These are phyloP conservation scores for Ceyx erithaca DNA, from an alignment of 2,797 vertebrate species.

Conservation along the genomic window DNA sequence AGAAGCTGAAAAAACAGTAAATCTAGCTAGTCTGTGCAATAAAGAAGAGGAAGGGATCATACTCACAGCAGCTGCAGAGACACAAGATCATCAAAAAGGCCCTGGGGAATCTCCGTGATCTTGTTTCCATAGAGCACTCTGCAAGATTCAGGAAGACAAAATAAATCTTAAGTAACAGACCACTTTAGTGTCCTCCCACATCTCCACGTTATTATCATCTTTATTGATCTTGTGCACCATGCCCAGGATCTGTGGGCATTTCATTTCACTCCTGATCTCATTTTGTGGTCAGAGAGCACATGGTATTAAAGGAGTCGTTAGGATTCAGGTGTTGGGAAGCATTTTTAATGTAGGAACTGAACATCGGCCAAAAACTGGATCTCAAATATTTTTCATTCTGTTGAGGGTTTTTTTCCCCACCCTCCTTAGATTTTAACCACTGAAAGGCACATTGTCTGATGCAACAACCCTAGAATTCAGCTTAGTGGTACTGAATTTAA, in stretches of 20 bases:
- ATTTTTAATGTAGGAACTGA: conserved; percentile 65
- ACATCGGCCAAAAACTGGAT: conserved; percentile 52
- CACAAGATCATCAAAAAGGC: conserved; percentile 95
- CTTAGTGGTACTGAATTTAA: conserved; percentile 7
- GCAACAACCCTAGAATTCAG: not conserved
- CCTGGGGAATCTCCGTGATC: conserved; percentile 96
- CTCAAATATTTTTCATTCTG: conserved; percentile 51
- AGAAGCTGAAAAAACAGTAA: conserved; percentile 49
- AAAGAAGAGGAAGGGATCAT: conserved; percentile 56
- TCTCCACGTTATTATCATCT: conserved; percentile 31
- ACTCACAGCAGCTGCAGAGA: conserved; percentile 98
- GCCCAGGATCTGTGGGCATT: conserved; percentile 44
- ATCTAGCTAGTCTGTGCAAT: conserved; percentile 14
- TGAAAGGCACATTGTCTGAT: not conserved
- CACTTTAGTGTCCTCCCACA: conserved; percentile 37
- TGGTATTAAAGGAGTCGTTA: conserved; percentile 64
- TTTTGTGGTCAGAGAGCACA: conserved; percentile 54
- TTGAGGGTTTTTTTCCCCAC: not conserved
- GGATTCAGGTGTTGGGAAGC: conserved; percentile 60
- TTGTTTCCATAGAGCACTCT: conserved; percentile 99
- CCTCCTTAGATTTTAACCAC: not conserved
- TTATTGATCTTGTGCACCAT: conserved; percentile 49
- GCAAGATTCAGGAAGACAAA: conserved; percentile 72
- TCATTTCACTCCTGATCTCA: conserved; percentile 52
- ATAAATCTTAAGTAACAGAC: conserved; percentile 60